A percentile compares a stretch with the other conserved stretches of the same genome.
These are phyloP conservation scores for Pachycephus smyrnensis DNA, from an alignment of 2,888 invertebrate species.

Conservation along the genomic window DNA sequence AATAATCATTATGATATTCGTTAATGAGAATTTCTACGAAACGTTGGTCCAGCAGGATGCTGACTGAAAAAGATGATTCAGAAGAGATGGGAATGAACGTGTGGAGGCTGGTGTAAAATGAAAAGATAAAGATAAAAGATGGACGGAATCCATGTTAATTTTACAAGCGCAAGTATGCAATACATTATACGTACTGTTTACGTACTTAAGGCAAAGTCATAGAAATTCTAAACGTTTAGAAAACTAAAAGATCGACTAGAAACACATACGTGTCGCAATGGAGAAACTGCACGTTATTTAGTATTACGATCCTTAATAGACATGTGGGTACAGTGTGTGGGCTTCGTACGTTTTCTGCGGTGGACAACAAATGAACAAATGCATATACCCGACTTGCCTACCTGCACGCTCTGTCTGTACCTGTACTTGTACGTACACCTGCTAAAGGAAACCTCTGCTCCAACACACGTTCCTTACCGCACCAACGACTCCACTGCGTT, in stretches of 20 bases:
- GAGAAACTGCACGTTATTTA: slow-evolving; percentile 31
- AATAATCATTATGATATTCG: not conserved
- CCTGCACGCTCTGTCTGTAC: not conserved
- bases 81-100: not conserved
- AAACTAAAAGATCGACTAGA: slow-evolving; percentile 31
- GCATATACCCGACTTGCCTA: not conserved
- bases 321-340: not conserved
- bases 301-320: slow-evolving; percentile 32
- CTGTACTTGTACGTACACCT: not conserved
- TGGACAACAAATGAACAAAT: not conserved
- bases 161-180: not conserved
- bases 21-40: too few relatives aligned
- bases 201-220: not conserved
- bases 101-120: not conserved
- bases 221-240: slow-evolving; percentile 5
- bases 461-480: not conserved
- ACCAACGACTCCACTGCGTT: not conserved
- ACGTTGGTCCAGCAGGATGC: too few relatives aligned
- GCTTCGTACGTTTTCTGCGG: not conserved
- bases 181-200: not conserved
- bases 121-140: not conserved
- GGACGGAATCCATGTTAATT: not conserved
- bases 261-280: slow-evolving; percentile 37
- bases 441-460: not conserved
- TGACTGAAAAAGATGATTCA: not conserved